Conservation (phyloP, 2,113 vertebrate genomes). For the Dunckerocampus dactyliophorus region DNA sequence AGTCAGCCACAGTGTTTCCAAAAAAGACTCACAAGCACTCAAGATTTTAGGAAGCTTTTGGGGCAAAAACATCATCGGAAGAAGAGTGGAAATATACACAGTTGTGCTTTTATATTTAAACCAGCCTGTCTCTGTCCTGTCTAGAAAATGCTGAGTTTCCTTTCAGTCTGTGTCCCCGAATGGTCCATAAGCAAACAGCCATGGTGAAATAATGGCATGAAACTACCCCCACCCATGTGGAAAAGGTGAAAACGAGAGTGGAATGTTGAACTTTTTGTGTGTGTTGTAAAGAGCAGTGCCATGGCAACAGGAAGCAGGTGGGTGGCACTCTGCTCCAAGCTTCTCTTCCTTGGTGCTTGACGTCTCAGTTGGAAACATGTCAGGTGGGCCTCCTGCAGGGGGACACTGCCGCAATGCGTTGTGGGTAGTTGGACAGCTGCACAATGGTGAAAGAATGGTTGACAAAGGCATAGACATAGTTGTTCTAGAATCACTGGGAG, state of each 20-base stretch:
- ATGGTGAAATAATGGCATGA: constrained; percentile 55
- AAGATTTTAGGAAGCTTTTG: background rate
- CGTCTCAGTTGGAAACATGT: constrained; percentile 44
- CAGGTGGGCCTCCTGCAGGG: constrained; percentile 49
- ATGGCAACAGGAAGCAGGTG: constrained; percentile 66
- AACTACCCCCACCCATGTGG: constrained; percentile 35
- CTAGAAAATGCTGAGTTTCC: constrained; percentile 47
- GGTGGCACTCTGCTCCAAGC: constrained; percentile 45
- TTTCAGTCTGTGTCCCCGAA: constrained; percentile 36
- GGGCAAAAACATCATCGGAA: background rate
- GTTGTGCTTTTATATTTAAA: constrained; percentile 1
- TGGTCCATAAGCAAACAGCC: constrained; percentile 52
- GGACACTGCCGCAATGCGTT: constrained; percentile 27
- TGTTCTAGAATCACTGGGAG: constrained; percentile 7
- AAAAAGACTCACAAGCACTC: background rate
- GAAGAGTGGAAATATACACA: background rate
- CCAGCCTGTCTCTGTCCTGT: constrained; percentile 14
- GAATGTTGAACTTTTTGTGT: constrained; percentile 59
- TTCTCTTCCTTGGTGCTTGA: constrained; percentile 19
- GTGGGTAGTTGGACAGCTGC: constrained; percentile 47
- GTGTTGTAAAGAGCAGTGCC: constrained; percentile 58
- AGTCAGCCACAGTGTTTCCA: background rate
- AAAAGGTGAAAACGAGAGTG: constrained; percentile 57
- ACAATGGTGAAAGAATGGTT: constrained; percentile 38
- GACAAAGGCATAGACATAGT: constrained; percentile 25